phyloP scores from a whole-genome alignment of 1,140 invertebrate genomes.

The Apis cerana region DNA sequence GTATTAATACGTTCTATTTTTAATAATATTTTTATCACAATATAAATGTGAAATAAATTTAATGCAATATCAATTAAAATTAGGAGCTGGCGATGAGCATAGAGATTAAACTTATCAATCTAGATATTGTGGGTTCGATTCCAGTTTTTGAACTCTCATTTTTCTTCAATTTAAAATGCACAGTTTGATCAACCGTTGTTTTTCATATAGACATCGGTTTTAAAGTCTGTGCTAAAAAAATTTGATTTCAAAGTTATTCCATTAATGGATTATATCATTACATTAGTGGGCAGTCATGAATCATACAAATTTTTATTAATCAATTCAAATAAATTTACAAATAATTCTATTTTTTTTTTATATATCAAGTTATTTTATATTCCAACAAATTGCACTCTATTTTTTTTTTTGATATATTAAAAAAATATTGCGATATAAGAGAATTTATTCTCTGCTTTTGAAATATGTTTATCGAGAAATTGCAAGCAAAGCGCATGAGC shows the following conservation, averaged over 20 bases:
- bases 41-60: too few relatives aligned
- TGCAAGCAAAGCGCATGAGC: constrained; percentile 54
- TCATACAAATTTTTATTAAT: constrained; percentile 59
- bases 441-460: not conserved
- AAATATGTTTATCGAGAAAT: constrained; percentile 1
- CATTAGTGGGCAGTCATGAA: constrained; percentile 67
- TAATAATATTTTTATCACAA: too few relatives aligned
- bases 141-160: not conserved
- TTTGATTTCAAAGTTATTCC: constrained; percentile 73
- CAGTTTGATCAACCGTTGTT: constrained; percentile 75
- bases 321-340: not conserved
- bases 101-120: not conserved
- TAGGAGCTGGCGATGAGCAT: not conserved
- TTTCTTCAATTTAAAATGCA: constrained; percentile 56
- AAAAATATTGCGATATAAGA: not conserved
- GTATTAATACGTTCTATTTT: too few relatives aligned
- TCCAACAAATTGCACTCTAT: not conserved
- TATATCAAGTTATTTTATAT: not conserved
- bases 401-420: not conserved
- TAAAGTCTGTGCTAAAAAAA: constrained; percentile 76
- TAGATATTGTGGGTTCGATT: not conserved
- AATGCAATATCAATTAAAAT: too few relatives aligned
- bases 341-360: not conserved
- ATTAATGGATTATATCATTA: constrained; percentile 26
- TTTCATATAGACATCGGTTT: constrained; percentile 63